Percentiles rank a stretch among this genome's conserved stretches.
phyloP scores from a whole-genome alignment of 2,888 invertebrate genomes.

The Hedychridium roseum region DNA sequence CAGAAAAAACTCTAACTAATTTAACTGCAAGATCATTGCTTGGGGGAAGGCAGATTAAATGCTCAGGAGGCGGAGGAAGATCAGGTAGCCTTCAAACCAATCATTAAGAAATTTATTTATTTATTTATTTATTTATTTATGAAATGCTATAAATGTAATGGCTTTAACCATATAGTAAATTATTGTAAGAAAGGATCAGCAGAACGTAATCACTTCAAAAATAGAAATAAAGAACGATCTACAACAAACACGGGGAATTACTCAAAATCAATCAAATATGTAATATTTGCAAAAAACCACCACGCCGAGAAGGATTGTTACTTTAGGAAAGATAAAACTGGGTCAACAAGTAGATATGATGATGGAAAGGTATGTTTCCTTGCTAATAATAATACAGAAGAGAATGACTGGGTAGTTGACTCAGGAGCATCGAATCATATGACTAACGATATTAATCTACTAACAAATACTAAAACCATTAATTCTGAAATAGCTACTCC shows the following conservation, averaged over 20 bases:
- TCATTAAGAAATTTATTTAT: too few species aligned
- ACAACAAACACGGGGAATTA: background rate
- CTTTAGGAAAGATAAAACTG: slow-evolving; percentile 4
- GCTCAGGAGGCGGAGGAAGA: background rate
- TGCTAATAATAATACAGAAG: slow-evolving; percentile 1
- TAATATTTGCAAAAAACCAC: slow-evolving; percentile 5
- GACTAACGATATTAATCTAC: background rate
- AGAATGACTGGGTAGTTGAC: slow-evolving; percentile 12
- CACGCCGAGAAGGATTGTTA: slow-evolving; percentile 5
- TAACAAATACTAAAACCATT: background rate
- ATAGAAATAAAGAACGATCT: background rate
- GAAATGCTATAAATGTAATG: background rate
- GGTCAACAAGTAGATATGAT: background rate
- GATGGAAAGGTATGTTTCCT: slow-evolving; percentile 2
- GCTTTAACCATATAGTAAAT: background rate
- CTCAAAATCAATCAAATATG: background rate
- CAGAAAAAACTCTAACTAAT: slow-evolving; percentile 10
- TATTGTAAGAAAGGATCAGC: background rate
- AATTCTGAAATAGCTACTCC: slow-evolving; percentile 1
- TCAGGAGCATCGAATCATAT: slow-evolving; percentile 6
- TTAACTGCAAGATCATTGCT: background rate
- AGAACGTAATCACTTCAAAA: background rate
- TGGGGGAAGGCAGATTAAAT: slow-evolving; percentile 1
- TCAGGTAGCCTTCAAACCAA: background rate
- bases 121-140: too few species aligned